These are phyloP conservation scores for Corbicula japonica DNA, from an alignment of 2,888 invertebrate genomes.

Conservation along the genomic window DNA sequence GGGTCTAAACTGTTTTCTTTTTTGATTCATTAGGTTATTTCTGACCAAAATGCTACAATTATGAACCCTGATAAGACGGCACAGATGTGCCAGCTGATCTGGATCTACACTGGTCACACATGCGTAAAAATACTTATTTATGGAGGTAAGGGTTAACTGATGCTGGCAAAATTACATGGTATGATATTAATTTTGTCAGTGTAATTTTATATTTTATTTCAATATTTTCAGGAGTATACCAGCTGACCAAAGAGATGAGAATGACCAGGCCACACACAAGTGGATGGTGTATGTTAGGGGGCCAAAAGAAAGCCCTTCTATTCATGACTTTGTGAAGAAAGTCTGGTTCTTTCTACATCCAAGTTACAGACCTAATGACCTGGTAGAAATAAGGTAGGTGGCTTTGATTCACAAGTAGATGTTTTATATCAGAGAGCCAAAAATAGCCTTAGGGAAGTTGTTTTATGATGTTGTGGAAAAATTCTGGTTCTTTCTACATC, in stretches of 20 bases:
- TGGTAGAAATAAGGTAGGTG: slow-evolving; percentile 92
- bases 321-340: slow-evolving; percentile 90
- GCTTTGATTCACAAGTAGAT: slow-evolving; percentile 98
- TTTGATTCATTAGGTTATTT: no score
- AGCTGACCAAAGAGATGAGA: slow-evolving; percentile 89
- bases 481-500: slow-evolving; percentile 93
- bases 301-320: slow-evolving; percentile 89
- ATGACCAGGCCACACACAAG: slow-evolving; percentile 93
- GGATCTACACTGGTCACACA: no score
- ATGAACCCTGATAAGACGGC: no score
- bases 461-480: slow-evolving; percentile 90
- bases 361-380: slow-evolving; percentile 95
- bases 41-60: no score
- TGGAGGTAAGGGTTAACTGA: neutral
- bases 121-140: no score
- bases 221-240: slow-evolving; percentile 87
- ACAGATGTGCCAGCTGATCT: no score
- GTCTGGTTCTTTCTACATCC: slow-evolving; percentile 94
- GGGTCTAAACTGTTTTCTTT: no score
- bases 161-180: neutral
- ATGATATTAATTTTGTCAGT: neutral
- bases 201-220: neutral
- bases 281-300: slow-evolving; percentile 96
- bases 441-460: slow-evolving; percentile 89
- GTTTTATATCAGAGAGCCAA: slow-evolving; percentile 93